A percentile compares a stretch with the other conserved stretches of the same genome.
Conservation (phyloP, 2,113 vertebrate genomes). For the Chrysemys picta region DNA sequence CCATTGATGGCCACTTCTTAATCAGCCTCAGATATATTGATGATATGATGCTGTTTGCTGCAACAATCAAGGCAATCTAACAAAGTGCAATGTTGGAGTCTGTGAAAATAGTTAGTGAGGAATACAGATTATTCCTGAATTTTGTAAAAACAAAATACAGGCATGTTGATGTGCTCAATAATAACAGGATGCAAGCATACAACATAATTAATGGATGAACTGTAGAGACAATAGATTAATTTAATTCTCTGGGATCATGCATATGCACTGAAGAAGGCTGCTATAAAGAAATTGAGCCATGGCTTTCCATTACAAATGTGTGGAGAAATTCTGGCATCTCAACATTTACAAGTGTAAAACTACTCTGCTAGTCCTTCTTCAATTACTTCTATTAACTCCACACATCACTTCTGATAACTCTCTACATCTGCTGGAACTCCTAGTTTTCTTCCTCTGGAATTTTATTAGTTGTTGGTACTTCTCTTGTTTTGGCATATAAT, state of each 20-base stretch:
- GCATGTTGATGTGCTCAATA: too few relatives aligned
- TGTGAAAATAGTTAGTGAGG: too few relatives aligned
- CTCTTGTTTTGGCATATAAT: neutral
- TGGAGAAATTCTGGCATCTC: too few relatives aligned
- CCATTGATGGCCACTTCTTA: neutral
- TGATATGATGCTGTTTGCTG: neutral
- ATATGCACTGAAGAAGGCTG: too few relatives aligned
- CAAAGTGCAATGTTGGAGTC: neutral
- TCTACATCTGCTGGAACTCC: neutral
- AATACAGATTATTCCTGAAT: too few relatives aligned
- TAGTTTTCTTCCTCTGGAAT: neutral
- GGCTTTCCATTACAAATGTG: too few relatives aligned
- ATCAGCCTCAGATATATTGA: neutral
- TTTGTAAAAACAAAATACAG: too few relatives aligned
- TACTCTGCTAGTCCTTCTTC: neutral
- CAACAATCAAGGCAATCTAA: neutral
- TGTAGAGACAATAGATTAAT: too few relatives aligned
- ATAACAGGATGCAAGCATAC: too few relatives aligned
- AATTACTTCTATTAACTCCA: neutral
- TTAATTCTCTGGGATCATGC: too few relatives aligned
- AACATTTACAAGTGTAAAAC: neutral
- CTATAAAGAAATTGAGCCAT: too few relatives aligned
- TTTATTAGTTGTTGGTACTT: neutral
- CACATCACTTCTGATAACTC: neutral
- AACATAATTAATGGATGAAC: too few relatives aligned